These are phyloP conservation scores for Siphlonurus alternatus DNA, from an alignment of 2,888 invertebrate genomes.

Conservation along the genomic window DNA sequence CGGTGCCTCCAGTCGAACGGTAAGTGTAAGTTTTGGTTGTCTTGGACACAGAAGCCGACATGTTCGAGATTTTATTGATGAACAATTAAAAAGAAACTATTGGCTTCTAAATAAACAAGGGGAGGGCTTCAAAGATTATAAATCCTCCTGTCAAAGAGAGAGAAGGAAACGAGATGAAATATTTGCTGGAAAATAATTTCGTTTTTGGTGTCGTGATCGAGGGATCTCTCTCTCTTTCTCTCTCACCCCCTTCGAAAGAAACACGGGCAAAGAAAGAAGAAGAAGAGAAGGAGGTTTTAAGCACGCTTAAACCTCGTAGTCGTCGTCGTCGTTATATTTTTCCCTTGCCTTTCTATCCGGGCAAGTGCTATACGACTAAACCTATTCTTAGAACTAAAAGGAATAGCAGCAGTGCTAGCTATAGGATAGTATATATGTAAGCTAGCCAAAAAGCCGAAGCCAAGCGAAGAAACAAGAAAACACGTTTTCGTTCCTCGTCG, in stretches of 20 bases:
- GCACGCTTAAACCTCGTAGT: no score
- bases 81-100: neutral
- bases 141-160: neutral
- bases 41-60: constrained; percentile 39
- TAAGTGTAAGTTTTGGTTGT: constrained; percentile 76
- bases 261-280: no score
- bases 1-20: constrained; percentile 69
- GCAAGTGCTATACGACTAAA: neutral
- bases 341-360: neutral
- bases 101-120: neutral
- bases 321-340: no score
- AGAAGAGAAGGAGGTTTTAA: no score
- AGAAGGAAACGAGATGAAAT: no score
- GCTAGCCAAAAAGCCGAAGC: neutral
- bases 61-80: no score
- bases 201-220: no score
- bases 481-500: neutral
- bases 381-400: neutral
- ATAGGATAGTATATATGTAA: no score
- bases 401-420: no score
- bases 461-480: neutral
- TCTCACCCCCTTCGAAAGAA: no score
- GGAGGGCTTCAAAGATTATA: neutral
- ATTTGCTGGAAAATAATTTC: no score
- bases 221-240: no score